Percentiles rank a stretch among this genome's conserved stretches.
phyloP scores from a whole-genome alignment of 2,888 invertebrate genomes.

The Peribatodes rhomboidaria region DNA sequence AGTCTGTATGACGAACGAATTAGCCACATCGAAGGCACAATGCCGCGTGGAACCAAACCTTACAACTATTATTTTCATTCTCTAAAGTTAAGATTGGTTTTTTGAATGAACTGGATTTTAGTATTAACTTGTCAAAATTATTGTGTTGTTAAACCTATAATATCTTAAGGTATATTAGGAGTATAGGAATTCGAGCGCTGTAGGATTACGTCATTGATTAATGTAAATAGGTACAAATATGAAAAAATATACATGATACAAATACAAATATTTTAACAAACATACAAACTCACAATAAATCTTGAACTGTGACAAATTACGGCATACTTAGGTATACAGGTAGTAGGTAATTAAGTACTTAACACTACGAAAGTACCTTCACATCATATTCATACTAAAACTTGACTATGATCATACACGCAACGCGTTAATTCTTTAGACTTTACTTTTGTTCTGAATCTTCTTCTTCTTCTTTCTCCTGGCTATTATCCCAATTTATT shows the following conservation, averaged over 20 bases:
- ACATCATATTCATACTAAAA: not conserved
- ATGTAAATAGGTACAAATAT: not conserved
- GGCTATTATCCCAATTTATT: too few species aligned
- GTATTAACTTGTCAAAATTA: not conserved
- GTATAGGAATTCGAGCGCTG: conserved; percentile 14
- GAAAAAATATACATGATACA: not conserved
- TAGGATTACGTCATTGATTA: not conserved
- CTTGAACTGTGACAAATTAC: not conserved
- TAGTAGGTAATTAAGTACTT: not conserved
- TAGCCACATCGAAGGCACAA: conserved; percentile 11
- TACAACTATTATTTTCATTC: not conserved
- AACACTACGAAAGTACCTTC: not conserved
- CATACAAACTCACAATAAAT: not conserved
- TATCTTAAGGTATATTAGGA: conserved; percentile 34
- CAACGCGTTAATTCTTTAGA: not conserved
- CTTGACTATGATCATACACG: not conserved
- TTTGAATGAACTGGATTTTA: not conserved
- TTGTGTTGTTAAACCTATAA: conserved; percentile 11
- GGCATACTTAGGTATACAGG: not conserved
- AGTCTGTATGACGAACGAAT: conserved; percentile 45
- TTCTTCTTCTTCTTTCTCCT: too few species aligned
- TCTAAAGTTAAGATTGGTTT: not conserved
- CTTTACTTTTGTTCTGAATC: not conserved
- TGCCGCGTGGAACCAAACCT: not conserved
- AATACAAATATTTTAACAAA: not conserved